Conservation (phyloP, 2,888 invertebrate genomes). For the Ametastegia equiseti region DNA sequence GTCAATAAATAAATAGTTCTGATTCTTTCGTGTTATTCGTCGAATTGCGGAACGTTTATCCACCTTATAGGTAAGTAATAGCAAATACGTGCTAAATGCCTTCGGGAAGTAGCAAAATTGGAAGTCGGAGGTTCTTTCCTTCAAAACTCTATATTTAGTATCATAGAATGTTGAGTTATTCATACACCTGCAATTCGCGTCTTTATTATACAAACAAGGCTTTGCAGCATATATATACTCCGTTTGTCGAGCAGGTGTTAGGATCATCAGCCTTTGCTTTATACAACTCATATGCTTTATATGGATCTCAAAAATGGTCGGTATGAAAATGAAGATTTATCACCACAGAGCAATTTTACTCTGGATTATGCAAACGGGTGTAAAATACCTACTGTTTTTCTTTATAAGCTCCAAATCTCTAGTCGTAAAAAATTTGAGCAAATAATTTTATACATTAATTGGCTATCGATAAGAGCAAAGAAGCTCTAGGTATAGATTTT, state of each 20-base stretch:
- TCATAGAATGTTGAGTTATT: neutral
- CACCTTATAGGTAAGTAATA: neutral
- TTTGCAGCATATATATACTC: no score
- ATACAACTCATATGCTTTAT: neutral
- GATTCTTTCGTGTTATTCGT: neutral
- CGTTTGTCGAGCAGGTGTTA: neutral
- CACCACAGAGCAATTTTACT: no score
- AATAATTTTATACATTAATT: no score
- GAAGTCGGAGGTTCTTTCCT: constrained; percentile 24
- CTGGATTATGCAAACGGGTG: no score
- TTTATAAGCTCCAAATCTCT: no score
- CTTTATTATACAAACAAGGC: neutral
- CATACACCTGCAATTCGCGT: constrained; percentile 1
- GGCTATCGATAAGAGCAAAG: neutral
- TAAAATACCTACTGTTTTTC: no score
- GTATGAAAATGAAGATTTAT: no score
- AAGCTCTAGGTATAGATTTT: neutral
- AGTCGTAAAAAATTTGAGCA: no score
- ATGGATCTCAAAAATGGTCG: neutral
- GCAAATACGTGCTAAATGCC: neutral
- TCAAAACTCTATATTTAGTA: constrained; percentile 23
- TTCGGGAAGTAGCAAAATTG: neutral
- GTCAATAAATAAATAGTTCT: neutral
- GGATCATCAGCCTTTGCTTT: neutral
- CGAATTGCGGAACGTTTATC: neutral